Base-by-base conservation (phyloP, 2,797 vertebrate genomes). In the Molossus alvarezi region DNA sequence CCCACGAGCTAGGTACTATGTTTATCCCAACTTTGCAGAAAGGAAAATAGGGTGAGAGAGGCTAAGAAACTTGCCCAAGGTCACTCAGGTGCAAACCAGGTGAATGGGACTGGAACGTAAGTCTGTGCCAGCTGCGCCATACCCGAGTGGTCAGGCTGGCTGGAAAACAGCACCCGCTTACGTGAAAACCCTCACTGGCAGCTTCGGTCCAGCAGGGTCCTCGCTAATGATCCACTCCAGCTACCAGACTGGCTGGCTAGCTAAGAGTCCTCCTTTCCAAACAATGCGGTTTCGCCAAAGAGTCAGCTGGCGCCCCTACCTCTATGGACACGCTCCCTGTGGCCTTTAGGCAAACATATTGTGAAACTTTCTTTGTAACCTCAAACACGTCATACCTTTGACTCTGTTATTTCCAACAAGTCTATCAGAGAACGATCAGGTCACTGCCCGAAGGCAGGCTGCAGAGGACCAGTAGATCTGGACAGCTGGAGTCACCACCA, bases 1-100 rank as follows among this genome's bases (percentile, higher is more conserved):
- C 55, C 9, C 11, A 14, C 25, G 57, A 80, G 12, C 69, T 48
- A 33, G n/a, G 6, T 45, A 37, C 4, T 51, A 6, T 45, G 17
- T 92, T 84, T 53, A 82, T 69, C 29, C 27, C 51, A 10, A 62
- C 20, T 64, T 89, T 55, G 41, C 20, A 93, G 89, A 89, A 81
- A 81, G 51, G 21, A 88, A 92, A 77, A 2, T 5, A 62, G 76
- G 29, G 51, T 21, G 27, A 58, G 10, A 64, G 41, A 81, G 2
- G 4, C 58, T 60, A 67, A 64, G 86, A 88, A 37, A 76, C 80
- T 10, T 64, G 25, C 73, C 60, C 8, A 79, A 8, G 27, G 20
- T 65, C n/a, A 53, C 33, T n/a, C 2, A 81, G 64, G 88, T 48
- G 33, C 76, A 90, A 93, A 80, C 27, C 33, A 21, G 11, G 27